These are phyloP conservation scores for Monochamus alternatus DNA, from an alignment of 2,888 invertebrate species.

Conservation along the genomic window DNA sequence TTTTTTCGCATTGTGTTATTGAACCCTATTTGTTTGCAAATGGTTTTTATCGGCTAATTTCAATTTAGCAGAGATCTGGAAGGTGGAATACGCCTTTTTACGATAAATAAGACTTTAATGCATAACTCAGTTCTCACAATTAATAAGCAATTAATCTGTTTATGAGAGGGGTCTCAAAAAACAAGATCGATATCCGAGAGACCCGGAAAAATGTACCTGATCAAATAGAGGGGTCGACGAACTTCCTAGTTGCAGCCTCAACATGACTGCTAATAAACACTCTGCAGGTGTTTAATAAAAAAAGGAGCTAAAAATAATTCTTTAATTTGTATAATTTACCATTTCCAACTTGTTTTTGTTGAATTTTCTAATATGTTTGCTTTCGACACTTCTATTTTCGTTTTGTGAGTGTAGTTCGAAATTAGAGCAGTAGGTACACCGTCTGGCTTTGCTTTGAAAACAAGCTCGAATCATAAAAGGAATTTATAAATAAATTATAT, in stretches of 20 bases:
- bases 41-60: constrained; percentile 11
- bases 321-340: background rate
- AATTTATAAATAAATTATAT: too few relatives aligned
- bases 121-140: constrained; percentile 4
- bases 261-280: background rate
- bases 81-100: constrained; percentile 14
- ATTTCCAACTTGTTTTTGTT: background rate
- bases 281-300: background rate
- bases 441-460: too few relatives aligned
- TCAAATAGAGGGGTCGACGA: constrained; percentile 10
- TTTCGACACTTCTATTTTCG: too few relatives aligned
- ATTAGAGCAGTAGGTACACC: too few relatives aligned
- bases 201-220: constrained; percentile 22
- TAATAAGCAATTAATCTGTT: constrained; percentile 23
- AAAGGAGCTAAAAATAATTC: background rate
- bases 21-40: constrained; percentile 25
- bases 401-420: too few relatives aligned
- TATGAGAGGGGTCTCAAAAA: constrained; percentile 15
- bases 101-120: constrained; percentile 16
- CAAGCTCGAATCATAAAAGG: too few relatives aligned
- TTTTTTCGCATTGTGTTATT: constrained; percentile 18
- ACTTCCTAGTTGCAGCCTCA: constrained; percentile 3
- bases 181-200: constrained; percentile 8
- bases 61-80: constrained; percentile 11
- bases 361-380: background rate